Base-by-base conservation (phyloP, 2,888 invertebrate species). In the Acanthococcus lagerstroemiae region DNA sequence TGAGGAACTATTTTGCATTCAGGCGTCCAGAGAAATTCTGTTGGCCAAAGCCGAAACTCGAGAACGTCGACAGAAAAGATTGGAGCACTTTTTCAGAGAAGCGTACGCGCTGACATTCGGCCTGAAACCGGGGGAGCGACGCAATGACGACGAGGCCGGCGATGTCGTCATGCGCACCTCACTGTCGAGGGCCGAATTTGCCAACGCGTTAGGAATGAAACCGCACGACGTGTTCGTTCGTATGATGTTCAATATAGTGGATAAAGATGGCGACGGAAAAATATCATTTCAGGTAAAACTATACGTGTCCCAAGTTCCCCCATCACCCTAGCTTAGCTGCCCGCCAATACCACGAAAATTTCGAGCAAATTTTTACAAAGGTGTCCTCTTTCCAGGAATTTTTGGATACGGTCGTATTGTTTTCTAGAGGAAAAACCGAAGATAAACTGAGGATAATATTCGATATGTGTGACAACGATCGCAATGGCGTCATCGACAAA, bases 171-270 rank as follows among this genome's bases (percentile, higher is more conserved):
- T 94, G 94, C 80, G 93, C 58, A 95, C 94, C 0, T 92, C 92
- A 0, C 76, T 95, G 67, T 92, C 93, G 0, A 91, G 90, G 74
- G 83, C 88, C 56, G 95, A 96, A 77, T 95, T 96, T 73, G 95
- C 95, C 0, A 90, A 90, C 61, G 95, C 95, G 0, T 79, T 96
- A 4, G 96, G 95, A 45, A 96, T 96, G 96, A 89, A 89, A 75
- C 81, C 90, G 0, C 91, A 94, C 73, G 95, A 94, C 22, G 87
- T 95, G 63, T 96, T 96, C 75, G 95, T 96, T 0, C 86, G 90
- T 73, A 91, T 94, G 77, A 95, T 96, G 95, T 96, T 96, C 75
- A 94, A 95, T 72, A 94, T 95, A 72, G 94, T 95, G 0, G 95
- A 95, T 75, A 94, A 93, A 74, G 93, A 94, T 74, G 83, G 90